A percentile compares a stretch with the other conserved stretches of the same genome.
phyloP scores from a whole-genome alignment of 2,113 vertebrate species.

The Rhineura floridana region DNA sequence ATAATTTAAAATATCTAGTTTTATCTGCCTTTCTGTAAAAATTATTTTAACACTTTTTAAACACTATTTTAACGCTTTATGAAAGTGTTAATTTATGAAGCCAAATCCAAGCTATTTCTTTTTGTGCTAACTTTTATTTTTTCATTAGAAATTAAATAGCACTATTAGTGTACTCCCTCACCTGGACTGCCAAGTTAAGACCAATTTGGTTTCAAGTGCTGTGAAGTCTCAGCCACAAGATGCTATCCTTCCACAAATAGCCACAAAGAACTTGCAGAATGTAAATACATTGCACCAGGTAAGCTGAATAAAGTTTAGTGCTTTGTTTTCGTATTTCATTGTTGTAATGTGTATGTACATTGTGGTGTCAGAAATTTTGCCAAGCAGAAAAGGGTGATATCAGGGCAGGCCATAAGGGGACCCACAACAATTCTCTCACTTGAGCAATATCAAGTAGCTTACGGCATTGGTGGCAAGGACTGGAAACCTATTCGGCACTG shows the following conservation, averaged over 20 bases:
- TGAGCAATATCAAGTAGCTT: too few relatives aligned
- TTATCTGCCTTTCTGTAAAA: too few relatives aligned
- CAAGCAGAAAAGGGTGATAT: too few relatives aligned
- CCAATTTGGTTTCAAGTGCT: conserved; percentile 76
- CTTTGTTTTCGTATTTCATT: fast-evolving
- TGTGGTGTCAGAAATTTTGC: not conserved
- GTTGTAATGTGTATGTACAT: not conserved
- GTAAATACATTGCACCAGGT: conserved; percentile 76
- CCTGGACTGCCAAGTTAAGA: conserved; percentile 81
- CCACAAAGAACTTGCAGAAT: conserved; percentile 76
- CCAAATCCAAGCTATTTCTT: not conserved
- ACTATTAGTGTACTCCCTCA: conserved; percentile 78
- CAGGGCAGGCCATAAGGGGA: too few relatives aligned
- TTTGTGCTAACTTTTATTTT: not conserved
- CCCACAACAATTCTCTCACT: too few relatives aligned
- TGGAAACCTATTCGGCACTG: too few relatives aligned
- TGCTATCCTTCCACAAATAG: conserved; percentile 80
- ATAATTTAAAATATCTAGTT: too few relatives aligned
- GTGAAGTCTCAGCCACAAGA: conserved; percentile 77
- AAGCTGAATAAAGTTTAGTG: conserved; percentile 36
- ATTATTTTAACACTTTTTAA: not conserved
- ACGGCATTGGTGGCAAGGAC: too few relatives aligned
- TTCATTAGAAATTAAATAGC: conserved; percentile 76
- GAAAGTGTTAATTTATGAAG: not conserved
- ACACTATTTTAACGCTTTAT: not conserved